These are phyloP conservation scores for Entomobrya multifasciata DNA, from an alignment of 2,888 invertebrate species.

Conservation along the genomic window DNA sequence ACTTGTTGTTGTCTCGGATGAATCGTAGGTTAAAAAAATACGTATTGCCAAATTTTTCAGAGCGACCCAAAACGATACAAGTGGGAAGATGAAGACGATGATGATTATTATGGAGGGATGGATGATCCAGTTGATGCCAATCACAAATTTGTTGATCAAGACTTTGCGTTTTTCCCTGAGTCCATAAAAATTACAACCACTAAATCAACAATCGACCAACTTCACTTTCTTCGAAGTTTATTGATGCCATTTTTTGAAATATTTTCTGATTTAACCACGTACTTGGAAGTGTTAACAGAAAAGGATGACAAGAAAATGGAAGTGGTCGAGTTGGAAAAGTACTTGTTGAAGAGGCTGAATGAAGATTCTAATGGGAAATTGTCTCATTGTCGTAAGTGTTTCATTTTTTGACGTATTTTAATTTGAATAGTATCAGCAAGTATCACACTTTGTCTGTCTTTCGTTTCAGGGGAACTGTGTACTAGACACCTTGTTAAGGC, in stretches of 20 bases:
- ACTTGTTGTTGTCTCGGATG: too few relatives aligned
- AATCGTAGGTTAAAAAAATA: background rate
- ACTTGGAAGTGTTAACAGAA: conserved; percentile 28
- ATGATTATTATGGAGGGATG: conserved; percentile 30
- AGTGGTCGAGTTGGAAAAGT: conserved; percentile 11
- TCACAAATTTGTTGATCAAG: conserved; percentile 6
- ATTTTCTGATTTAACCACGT: conserved; percentile 37
- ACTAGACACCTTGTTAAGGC: conserved; percentile 49
- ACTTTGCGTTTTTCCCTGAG: conserved; percentile 46
- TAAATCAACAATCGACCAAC: background rate
- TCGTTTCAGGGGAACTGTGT: conserved; percentile 62
- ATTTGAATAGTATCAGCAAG: background rate
- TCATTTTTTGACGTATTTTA: background rate
- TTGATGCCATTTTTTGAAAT: conserved; percentile 60
- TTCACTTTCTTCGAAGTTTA: conserved; percentile 51
- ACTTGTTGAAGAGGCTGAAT: conserved; percentile 21
- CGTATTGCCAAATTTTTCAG: conserved; percentile 38
- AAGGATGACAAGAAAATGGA: conserved; percentile 35
- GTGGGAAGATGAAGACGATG: conserved; percentile 45
- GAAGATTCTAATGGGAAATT: conserved; percentile 18
- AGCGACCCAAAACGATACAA: conserved; percentile 9
- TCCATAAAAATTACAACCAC: conserved; percentile 33
- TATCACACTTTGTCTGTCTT: background rate
- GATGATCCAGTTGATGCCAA: background rate
- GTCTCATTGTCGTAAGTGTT: conserved; percentile 51